Conservation (phyloP, 2,113 vertebrate genomes). For the Alexandromys fortis region DNA sequence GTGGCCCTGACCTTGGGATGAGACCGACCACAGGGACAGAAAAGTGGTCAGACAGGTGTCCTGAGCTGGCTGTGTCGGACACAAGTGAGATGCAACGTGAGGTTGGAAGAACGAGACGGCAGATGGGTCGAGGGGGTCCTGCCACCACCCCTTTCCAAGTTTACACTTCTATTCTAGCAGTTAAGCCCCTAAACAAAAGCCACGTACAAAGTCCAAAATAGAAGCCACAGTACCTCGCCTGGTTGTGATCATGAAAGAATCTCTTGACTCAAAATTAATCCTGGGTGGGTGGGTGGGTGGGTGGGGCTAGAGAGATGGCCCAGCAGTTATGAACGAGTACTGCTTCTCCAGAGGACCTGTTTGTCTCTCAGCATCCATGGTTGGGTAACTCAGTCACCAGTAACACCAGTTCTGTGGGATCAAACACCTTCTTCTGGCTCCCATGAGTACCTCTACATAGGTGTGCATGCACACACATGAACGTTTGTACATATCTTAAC, state of each 20-base stretch:
- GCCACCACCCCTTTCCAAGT: neutral
- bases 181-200: neutral
- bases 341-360: no score
- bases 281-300: neutral
- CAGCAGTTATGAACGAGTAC: no score
- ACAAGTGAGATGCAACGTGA: neutral
- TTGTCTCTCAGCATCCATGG: neutral
- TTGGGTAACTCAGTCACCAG: neutral
- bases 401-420: neutral
- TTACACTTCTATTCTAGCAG: neutral
- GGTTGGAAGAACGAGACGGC: neutral
- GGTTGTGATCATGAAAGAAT: neutral
- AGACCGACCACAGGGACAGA: neutral
- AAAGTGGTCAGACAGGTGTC: neutral
- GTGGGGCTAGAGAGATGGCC: neutral
- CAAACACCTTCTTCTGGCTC: neutral
- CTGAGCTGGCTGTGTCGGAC: neutral
- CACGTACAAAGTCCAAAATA: neutral
- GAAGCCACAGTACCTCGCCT: conserved; percentile 17
- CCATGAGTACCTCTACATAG: neutral
- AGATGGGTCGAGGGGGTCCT: neutral
- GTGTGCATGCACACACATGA: neutral
- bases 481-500: neutral
- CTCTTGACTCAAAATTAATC: conserved; percentile 14
- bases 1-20: neutral